These are phyloP conservation scores for Ariopsis seemanni DNA, from an alignment of 2,113 vertebrate species.

Conservation along the genomic window DNA sequence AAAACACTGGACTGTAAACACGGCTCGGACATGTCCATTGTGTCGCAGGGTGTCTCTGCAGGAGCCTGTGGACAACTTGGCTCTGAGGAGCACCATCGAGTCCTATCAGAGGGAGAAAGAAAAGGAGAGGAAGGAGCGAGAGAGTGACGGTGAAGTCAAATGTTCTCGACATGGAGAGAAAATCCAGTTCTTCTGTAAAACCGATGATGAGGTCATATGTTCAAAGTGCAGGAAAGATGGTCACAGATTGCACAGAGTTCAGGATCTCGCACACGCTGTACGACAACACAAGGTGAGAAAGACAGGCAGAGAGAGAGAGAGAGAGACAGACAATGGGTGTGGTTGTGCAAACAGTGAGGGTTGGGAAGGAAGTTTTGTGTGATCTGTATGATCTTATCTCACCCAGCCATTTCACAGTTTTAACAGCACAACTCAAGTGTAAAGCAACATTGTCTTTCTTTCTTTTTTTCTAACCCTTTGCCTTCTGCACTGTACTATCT, in stretches of 20 bases:
- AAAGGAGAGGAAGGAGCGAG: not conserved
- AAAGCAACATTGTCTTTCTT: not conserved
- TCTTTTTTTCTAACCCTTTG: not conserved
- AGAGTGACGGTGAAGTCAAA: not conserved
- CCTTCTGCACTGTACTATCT: not conserved
- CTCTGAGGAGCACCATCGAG: constrained; percentile 34
- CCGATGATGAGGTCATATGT: constrained; percentile 4
- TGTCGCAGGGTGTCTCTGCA: not conserved
- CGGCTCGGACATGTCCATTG: constrained; percentile 5
- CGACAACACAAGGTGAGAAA: constrained; percentile 27
- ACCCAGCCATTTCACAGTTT: not conserved
- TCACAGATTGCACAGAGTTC: not conserved
- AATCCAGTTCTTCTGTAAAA: constrained; percentile 19
- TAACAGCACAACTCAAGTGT: not conserved
- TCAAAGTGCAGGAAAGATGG: not conserved
- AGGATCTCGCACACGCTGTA: not conserved
- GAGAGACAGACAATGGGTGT: not conserved
- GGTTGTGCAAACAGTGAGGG: not conserved
- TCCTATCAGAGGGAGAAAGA: constrained; percentile 27
- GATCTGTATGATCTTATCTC: not conserved
- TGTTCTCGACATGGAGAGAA: constrained; percentile 28
- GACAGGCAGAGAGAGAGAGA: not conserved
- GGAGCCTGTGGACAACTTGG: constrained; percentile 28
- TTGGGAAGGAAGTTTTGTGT: not conserved
- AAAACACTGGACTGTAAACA: constrained; percentile 11